Conservation (phyloP, 2,113 vertebrate species). For the Blennius ocellaris region DNA sequence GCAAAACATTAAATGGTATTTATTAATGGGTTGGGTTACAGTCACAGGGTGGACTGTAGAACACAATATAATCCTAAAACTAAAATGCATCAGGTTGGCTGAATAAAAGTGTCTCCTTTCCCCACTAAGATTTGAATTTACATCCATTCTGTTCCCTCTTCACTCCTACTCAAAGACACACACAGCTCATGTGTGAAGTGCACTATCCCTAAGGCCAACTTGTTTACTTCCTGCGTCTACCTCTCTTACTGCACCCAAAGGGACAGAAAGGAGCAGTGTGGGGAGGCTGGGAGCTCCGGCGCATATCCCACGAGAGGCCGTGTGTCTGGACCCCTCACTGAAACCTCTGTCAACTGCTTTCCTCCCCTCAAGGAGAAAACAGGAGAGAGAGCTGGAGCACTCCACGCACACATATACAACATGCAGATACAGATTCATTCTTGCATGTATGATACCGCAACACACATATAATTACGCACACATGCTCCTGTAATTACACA, state of each 20-base stretch:
- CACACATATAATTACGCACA: background rate
- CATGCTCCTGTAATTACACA: background rate
- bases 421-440: conserved; percentile 13
- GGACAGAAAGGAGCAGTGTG: background rate
- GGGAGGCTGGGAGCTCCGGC: background rate
- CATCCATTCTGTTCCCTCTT: background rate
- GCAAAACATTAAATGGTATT: too few species aligned
- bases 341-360: conserved; percentile 47
- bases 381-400: background rate
- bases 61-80: too few species aligned
- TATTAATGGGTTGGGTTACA: too few species aligned
- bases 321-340: conserved; percentile 37
- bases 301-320: conserved; percentile 15
- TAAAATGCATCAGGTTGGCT: too few species aligned
- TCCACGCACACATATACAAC: too few species aligned
- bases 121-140: background rate
- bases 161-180: conserved; percentile 1
- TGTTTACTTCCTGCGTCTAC: conserved; percentile 54
- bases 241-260: conserved; percentile 19
- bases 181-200: conserved; percentile 2
- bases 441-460: conserved; percentile 35
- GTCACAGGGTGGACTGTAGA: too few species aligned
- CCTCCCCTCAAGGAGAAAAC: conserved; percentile 43
- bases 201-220: conserved; percentile 35
- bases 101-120: background rate